Evolutionary conservation across 2,888 invertebrate genomes (phyloP), one percentile per base, ranked within the genome.

Genomic region (Tenthredo notha): DNA sequence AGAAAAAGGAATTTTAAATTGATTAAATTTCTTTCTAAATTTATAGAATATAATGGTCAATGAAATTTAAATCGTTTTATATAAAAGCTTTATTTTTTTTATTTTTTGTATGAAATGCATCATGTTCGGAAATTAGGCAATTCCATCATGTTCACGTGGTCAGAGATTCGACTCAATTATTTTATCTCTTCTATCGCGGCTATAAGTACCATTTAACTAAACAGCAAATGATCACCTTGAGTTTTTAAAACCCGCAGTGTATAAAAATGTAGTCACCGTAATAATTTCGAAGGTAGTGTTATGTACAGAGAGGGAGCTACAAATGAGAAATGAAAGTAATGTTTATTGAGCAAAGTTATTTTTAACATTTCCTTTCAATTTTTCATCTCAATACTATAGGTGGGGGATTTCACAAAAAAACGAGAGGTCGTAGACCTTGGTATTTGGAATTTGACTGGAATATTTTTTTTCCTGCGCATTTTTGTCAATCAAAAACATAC

Each of bases 281-380:
- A n/a, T 33, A 37, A 33, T 15, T 37, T 37, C 18, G 9, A 9
- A 12, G 61, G 21, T 29, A 70, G 70, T 70, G 18, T n/a, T n/a
- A n/a, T 18, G 37, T n/a, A 25, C n/a, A 37, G 33, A 37, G 37
- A 70, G n/a, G 70, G 70, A n/a, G 37, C 37, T 47, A 47, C 70
- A 37, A 37, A n/a, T 70, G 33, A 70, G n/a, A 70, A 70, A 70
- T 70, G 70, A 70, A 70, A 70, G 67, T 70, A n/a, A 70, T 37
- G 37, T 37, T 70, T 70, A 37, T 70, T 70, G 37, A 37, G 37
- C 37, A 70, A 70, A 70, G 33, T 33, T 70, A 70, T 70, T 70
- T 33, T 70, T 37, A 70, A 70, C 37, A n/a, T 70, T 70, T 70
- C 29, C 70, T 70, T 33, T 70, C 37, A 15, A 37, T 29, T 70